Conservation (phyloP, 2,797 vertebrate genomes). For the Hypotaenidia okinawae region DNA sequence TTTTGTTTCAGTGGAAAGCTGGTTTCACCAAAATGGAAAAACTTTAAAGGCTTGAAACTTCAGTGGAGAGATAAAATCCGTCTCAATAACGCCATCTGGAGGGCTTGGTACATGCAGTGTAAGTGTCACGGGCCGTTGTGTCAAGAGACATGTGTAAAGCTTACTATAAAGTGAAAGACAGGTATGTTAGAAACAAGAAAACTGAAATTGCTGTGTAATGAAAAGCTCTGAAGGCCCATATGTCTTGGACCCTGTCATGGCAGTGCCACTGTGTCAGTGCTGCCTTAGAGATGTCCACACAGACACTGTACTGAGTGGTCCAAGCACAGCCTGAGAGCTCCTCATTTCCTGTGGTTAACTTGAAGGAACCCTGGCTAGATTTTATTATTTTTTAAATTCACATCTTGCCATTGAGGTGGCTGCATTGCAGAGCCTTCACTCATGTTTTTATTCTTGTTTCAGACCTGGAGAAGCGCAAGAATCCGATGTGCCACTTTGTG, state of each 20-base stretch:
- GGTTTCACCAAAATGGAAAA: conserved; percentile 99
- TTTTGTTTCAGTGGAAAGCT: conserved; percentile 88
- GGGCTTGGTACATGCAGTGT: conserved; percentile 99
- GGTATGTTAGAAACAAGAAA: background rate
- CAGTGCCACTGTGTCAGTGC: background rate
- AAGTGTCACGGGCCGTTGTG: too few species aligned
- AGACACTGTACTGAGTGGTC: background rate
- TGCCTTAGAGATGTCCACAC: background rate
- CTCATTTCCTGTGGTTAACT: background rate
- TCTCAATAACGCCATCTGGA: conserved; percentile 99
- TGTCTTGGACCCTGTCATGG: background rate
- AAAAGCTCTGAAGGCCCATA: background rate
- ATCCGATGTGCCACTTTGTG: conserved; percentile 96
- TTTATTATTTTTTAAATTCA: too few species aligned
- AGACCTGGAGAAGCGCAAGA: conserved; percentile 96
- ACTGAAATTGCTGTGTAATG: background rate
- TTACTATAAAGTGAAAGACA: too few species aligned
- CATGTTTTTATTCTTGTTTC: background rate
- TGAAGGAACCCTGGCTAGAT: background rate
- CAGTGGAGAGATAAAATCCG: conserved; percentile 99
- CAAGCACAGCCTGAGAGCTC: background rate
- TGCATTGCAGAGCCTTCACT: background rate
- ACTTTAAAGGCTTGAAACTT: conserved; percentile 97
- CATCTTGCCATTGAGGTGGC: background rate
- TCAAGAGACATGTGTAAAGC: too few species aligned